Base-by-base conservation (phyloP, 2,888 invertebrate genomes). In the Chouioia cunea region DNA sequence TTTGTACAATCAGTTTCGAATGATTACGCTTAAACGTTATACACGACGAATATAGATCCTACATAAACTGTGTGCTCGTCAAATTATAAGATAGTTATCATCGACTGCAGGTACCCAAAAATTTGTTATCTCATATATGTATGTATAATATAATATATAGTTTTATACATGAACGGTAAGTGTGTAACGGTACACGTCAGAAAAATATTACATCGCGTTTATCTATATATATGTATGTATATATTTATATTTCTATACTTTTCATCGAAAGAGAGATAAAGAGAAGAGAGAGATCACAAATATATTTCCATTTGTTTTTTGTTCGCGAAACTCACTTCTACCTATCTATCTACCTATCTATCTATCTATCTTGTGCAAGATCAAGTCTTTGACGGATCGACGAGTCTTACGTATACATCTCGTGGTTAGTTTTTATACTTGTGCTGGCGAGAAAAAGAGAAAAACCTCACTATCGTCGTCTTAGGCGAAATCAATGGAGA, bases 51-150 rank as follows among this genome's bases (percentile, higher is more conserved):
- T n/a, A n/a, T 48, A 65, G 23, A 65, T 60, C 23, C 43, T 46
- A 44, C 4, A 36, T 36, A 36, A 36, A 36, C 36, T 36, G 36
- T 10, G 47, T 60, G 50, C 27, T 71, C 16, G 27, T 47, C 56
- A 66, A 65, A 36, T 53, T 58, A n/a, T 70, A 70, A 70, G 65
- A 12, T 70, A 73, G 68, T 65, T 70, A 65, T 70, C 67, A 70
- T 67, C 22, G 57, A 63, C 18, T 70, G 67, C 70, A 73, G 73
- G 70, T 73, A 73, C 73, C 65, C 56, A 56, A 69, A 73, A 48
- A 56, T 43, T 44, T 59, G 46, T 64, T 63, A 52, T 48, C 46
- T 70, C 50, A 43, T 43, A 22, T 23, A 36, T 20, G 3, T 36
- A 59, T 65, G 36, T n/a, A 57, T 71, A 71, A 52, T 54, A 50